Percentiles rank a stretch among this genome's conserved stretches.
Conservation (phyloP, 2,113 vertebrate genomes). For the Myodes glareolus region DNA sequence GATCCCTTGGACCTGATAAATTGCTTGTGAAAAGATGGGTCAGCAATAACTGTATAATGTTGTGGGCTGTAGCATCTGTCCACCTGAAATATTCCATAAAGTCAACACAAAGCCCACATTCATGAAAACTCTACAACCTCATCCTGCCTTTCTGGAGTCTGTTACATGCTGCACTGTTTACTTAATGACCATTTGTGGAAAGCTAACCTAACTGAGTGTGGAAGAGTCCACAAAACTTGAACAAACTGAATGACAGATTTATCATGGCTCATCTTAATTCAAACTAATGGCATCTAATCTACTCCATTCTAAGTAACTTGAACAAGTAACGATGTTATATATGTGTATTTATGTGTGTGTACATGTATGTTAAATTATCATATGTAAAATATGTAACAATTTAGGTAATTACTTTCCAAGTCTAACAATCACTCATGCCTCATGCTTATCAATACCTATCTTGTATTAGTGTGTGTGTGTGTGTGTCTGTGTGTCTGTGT, state of each 20-base stretch:
- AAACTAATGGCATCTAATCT: rapidly evolving
- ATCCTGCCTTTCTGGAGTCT: no score
- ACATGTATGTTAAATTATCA: background rate
- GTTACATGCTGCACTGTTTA: background rate
- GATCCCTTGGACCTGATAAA: no score
- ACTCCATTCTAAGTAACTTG: background rate
- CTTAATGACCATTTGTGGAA: background rate
- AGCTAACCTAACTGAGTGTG: background rate
- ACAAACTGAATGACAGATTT: background rate
- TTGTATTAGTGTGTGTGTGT: background rate
- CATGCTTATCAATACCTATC: background rate
- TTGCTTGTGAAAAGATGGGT: no score
- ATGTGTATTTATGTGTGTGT: background rate
- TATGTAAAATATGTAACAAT: no score
- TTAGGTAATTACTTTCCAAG: background rate
- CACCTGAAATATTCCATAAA: background rate
- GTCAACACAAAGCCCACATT: background rate
- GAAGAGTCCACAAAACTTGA: background rate
- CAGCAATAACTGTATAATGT: no score
- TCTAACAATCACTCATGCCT: background rate
- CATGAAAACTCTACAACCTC: background rate
- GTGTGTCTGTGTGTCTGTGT: background rate
- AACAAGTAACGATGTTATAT: background rate
- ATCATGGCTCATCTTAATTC: background rate
- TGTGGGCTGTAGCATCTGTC: background rate